phyloP scores from a whole-genome alignment of 2,113 vertebrate species.

The Rhynchomys soricoides region DNA sequence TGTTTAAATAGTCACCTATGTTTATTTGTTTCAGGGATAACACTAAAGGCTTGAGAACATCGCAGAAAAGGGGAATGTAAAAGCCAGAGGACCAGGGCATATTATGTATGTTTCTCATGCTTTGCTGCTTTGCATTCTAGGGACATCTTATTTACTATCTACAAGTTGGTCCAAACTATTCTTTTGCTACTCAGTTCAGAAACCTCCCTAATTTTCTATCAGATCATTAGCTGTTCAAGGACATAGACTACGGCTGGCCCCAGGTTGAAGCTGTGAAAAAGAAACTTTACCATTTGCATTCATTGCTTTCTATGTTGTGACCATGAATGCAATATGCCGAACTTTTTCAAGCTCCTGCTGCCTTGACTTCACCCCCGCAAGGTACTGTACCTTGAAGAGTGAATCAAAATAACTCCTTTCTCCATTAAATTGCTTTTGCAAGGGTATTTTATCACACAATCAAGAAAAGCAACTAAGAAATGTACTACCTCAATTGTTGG shows the following conservation, averaged over 20 bases:
- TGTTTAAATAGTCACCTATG: background rate
- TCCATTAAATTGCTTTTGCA: background rate
- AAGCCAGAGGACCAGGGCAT: background rate
- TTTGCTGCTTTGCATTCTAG: background rate
- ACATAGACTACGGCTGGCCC: background rate
- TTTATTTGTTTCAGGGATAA: background rate
- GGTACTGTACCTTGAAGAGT: background rate
- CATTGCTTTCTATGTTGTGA: background rate
- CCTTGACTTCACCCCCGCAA: background rate
- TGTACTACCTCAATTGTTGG: background rate
- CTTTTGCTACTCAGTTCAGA: background rate
- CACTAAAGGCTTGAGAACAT: background rate
- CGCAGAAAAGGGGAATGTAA: background rate
- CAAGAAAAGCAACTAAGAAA: background rate
- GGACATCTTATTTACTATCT: background rate
- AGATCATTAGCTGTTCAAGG: background rate
- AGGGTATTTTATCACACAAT: background rate
- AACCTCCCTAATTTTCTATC: background rate
- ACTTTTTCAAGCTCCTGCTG: background rate
- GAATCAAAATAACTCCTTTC: background rate
- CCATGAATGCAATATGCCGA: background rate
- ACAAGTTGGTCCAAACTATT: background rate
- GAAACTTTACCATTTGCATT: background rate
- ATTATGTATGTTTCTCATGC: background rate
- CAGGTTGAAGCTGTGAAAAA: background rate